These are phyloP conservation scores for Heteractis magnifica DNA, from an alignment of 92 coral and sea anemone species.

Conservation along the genomic window DNA sequence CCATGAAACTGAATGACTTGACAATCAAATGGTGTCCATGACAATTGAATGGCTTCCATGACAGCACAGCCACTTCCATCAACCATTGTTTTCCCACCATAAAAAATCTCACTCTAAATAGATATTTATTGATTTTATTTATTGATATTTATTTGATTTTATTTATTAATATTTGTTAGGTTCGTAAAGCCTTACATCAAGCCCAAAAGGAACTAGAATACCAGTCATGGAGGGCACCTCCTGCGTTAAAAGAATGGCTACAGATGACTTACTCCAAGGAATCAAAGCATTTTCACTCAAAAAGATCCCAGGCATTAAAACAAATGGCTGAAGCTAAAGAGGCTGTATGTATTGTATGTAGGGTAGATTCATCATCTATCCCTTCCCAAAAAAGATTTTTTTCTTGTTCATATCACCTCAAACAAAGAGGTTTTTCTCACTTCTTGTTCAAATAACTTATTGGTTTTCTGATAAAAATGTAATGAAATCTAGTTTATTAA, in stretches of 20 bases:
- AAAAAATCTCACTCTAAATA: background rate
- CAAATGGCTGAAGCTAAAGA: slow-evolving; percentile 97
- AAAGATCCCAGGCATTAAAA: slow-evolving; percentile 77
- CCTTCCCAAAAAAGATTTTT: too few species aligned
- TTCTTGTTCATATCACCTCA: too few species aligned
- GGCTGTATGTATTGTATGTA: slow-evolving; percentile 59
- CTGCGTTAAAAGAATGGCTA: slow-evolving; percentile 85
- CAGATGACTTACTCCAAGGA: slow-evolving; percentile 89
- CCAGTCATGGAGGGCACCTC: slow-evolving; percentile 83
- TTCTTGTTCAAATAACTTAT: too few species aligned
- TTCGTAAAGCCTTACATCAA: slow-evolving; percentile 80
- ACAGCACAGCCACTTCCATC: too few species aligned
- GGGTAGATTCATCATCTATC: background rate
- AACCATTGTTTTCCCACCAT: too few species aligned
- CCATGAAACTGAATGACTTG: too few species aligned
- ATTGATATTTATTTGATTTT: background rate
- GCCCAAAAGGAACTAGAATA: slow-evolving; percentile 92
- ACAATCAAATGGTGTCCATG: too few species aligned
- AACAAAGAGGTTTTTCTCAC: too few species aligned
- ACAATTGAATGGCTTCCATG: too few species aligned
- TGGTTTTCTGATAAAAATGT: too few species aligned
- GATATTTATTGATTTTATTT: background rate
- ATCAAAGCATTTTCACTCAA: slow-evolving; percentile 77
- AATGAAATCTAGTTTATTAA: too few species aligned
- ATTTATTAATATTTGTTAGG: slow-evolving; percentile 35